These are phyloP conservation scores for Ancistrus triradiatus DNA, from an alignment of 2,113 vertebrate genomes.

Conservation along the genomic window DNA sequence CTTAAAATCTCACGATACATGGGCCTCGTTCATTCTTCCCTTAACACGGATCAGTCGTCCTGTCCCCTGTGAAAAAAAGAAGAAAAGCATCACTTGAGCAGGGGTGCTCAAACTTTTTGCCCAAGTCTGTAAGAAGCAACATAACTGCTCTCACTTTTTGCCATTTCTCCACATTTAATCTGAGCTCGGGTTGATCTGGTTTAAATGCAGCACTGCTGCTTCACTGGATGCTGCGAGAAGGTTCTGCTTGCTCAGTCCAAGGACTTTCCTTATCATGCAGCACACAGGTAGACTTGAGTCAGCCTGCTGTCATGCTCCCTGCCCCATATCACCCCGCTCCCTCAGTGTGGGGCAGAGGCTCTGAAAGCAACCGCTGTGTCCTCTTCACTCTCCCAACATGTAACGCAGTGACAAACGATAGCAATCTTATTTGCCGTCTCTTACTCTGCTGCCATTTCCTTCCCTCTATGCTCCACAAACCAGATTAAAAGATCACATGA, in stretches of 20 bases:
- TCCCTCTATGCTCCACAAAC: slow-evolving; percentile 18
- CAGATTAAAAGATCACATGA: slow-evolving; percentile 41
- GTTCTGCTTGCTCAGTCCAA: slow-evolving; percentile 29
- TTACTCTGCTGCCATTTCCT: background rate
- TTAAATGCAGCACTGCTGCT: background rate
- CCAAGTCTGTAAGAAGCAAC: no score
- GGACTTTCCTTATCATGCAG: slow-evolving; percentile 41
- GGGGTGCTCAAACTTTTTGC: no score
- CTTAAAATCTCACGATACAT: no score
- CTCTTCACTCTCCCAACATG: slow-evolving; percentile 26
- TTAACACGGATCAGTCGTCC: no score
- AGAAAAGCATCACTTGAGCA: no score
- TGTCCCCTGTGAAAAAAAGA: no score
- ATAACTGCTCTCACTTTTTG: no score
- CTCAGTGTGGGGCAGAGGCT: background rate
- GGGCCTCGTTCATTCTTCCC: no score
- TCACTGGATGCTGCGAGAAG: background rate
- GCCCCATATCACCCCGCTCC: slow-evolving; percentile 1
- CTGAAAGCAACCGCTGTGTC: slow-evolving; percentile 8
- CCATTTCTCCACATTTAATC: background rate
- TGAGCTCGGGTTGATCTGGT: background rate
- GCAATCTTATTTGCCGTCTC: slow-evolving; percentile 28
- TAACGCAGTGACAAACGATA: slow-evolving; percentile 40
- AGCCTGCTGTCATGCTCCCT: slow-evolving; percentile 6
- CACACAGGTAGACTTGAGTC: slow-evolving; percentile 33